phyloP scores from a whole-genome alignment of 2,888 invertebrate species.

The Amorpha juglandis region DNA sequence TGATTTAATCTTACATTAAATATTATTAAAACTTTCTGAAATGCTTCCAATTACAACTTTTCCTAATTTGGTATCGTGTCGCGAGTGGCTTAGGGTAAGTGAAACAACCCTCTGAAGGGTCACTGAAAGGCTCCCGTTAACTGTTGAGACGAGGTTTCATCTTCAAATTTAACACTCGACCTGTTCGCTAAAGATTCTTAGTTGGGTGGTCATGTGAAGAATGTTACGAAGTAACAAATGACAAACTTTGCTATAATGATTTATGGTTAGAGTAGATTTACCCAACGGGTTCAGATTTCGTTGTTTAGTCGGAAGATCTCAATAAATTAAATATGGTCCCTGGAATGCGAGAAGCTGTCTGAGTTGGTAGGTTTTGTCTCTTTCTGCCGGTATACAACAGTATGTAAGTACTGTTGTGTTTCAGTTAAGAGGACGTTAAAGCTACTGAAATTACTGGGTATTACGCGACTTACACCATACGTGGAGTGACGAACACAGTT shows the following conservation, averaged over 20 bases:
- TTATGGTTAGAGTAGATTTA: background rate
- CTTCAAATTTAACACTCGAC: conserved; percentile 1
- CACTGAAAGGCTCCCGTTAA: conserved; percentile 1
- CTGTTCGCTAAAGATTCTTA: background rate
- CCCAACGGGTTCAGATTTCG: no score
- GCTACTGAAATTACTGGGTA: no score
- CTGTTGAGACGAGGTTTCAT: background rate
- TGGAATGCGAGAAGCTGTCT: no score
- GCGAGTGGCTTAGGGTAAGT: conserved; percentile 6
- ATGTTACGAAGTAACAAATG: background rate
- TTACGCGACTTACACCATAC: no score
- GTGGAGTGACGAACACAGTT: no score
- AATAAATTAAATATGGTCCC: no score
- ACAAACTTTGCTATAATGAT: background rate
- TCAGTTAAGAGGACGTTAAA: no score
- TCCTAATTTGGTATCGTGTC: conserved; percentile 18
- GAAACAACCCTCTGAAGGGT: conserved; percentile 16
- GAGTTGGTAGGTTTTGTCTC: no score
- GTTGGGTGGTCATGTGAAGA: background rate
- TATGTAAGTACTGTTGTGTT: no score
- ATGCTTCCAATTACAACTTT: conserved; percentile 24
- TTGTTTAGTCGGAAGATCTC: background rate
- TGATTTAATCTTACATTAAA: conserved; percentile 1
- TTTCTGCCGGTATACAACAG: no score
- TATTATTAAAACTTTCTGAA: background rate